These are phyloP conservation scores for Nematopogon swammerdamellus DNA, from an alignment of 2,888 invertebrate species.

Conservation along the genomic window DNA sequence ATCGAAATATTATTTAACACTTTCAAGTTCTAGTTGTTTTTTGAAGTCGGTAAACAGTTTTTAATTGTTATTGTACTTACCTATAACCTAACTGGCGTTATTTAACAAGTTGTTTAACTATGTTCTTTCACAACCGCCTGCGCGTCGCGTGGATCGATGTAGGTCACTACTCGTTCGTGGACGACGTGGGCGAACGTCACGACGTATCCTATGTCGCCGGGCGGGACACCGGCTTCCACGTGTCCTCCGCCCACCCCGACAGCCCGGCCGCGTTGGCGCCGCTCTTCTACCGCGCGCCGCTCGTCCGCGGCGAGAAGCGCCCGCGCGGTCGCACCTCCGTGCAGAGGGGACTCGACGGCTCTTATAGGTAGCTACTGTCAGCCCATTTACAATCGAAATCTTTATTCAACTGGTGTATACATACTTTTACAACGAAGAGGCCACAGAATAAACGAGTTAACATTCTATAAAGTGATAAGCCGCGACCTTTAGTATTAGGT, in stretches of 20 bases:
- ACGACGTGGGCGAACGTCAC: slow-evolving; percentile 73
- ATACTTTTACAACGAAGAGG: not conserved
- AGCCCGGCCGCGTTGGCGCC: slow-evolving; percentile 63
- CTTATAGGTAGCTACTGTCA: slow-evolving; percentile 55
- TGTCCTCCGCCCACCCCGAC: slow-evolving; percentile 66
- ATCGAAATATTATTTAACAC: too few relatives aligned
- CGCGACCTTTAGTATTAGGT: not conserved
- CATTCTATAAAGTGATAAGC: not conserved
- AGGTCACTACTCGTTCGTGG: slow-evolving; percentile 69
- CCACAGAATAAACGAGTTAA: too few relatives aligned
- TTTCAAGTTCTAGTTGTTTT: too few relatives aligned
- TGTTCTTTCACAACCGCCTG: too few relatives aligned
- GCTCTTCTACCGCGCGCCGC: slow-evolving; percentile 62
- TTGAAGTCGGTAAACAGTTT: too few relatives aligned
- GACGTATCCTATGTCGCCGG: slow-evolving; percentile 76
- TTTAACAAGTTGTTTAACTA: too few relatives aligned
- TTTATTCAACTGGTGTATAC: slow-evolving; percentile 1
- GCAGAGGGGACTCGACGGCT: slow-evolving; percentile 68
- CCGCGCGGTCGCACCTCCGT: slow-evolving; percentile 70
- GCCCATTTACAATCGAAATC: not conserved
- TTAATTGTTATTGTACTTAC: too few relatives aligned
- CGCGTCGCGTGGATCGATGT: too few relatives aligned
- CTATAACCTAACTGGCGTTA: too few relatives aligned
- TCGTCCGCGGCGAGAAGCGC: slow-evolving; percentile 60
- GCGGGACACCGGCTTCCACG: slow-evolving; percentile 72